Conservation (phyloP, 92 coral and sea anemone genomes). For the Epizoanthus ramosus region DNA sequence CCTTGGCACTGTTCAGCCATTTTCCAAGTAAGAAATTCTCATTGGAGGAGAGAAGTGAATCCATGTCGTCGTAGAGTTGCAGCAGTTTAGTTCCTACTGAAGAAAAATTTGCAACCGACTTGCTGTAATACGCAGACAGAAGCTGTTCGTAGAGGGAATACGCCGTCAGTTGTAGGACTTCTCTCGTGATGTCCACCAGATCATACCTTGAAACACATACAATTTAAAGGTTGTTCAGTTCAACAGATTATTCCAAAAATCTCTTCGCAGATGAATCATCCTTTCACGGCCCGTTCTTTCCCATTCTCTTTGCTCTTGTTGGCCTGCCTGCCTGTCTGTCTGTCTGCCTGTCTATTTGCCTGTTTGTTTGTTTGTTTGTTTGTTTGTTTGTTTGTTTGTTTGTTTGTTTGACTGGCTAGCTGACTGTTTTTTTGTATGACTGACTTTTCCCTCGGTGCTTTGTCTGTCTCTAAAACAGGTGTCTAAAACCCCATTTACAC, state of each 20-base stretch:
- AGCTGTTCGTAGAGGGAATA: slow-evolving; percentile 61
- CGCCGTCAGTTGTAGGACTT: slow-evolving; percentile 72
- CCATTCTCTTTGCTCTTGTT: no score
- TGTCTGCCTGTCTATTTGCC: no score
- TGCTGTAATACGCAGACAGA: slow-evolving; percentile 56
- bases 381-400: no score
- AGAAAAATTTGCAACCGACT: slow-evolving; percentile 33
- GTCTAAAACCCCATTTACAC: no score
- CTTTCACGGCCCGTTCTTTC: no score
- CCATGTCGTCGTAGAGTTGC: slow-evolving; percentile 70
- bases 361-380: no score
- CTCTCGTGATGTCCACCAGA: slow-evolving; percentile 84
- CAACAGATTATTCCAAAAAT: neutral
- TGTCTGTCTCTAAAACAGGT: no score
- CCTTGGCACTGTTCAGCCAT: slow-evolving; percentile 85
- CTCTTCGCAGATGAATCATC: no score
- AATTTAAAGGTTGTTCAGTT: neutral
- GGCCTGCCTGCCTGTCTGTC: no score
- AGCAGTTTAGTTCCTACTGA: slow-evolving; percentile 54
- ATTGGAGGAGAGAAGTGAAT: slow-evolving; percentile 72
- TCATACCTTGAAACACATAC: slow-evolving; percentile 56
- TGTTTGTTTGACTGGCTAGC: no score
- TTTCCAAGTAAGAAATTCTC: slow-evolving; percentile 83
- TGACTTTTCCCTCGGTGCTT: no score
- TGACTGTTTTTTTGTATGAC: no score